phyloP scores from a whole-genome alignment of 2,797 vertebrate species.

The Sebastes flavidus region DNA sequence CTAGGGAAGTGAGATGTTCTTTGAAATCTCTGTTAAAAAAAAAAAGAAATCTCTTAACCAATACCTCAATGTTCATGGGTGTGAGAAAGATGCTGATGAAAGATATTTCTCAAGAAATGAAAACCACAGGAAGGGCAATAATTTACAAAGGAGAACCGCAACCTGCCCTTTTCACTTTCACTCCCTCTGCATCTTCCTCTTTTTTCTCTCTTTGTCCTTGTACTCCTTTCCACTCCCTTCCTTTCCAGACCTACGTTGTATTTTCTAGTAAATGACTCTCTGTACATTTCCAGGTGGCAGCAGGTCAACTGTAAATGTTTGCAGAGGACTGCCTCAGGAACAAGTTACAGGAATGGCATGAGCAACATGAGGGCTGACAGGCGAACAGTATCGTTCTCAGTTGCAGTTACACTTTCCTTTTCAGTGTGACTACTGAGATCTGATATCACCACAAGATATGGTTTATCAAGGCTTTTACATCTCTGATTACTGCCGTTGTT shows the following conservation, averaged over 20 bases:
- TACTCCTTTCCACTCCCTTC: not conserved
- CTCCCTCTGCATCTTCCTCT: constrained; percentile 20
- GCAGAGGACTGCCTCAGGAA: not conserved
- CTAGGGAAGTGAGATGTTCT: not conserved
- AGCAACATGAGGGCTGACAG: not conserved
- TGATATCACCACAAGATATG: not conserved
- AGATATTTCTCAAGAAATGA: constrained; percentile 11
- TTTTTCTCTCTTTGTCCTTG: not conserved
- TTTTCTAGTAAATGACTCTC: not conserved
- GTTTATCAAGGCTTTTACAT: not conserved
- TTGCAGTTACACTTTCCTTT: constrained; percentile 13
- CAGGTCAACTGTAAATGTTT: constrained; percentile 23
- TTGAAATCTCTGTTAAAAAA: not conserved
- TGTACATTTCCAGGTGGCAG: not conserved
- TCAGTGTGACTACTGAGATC: not conserved
- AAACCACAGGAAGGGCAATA: constrained; percentile 9
- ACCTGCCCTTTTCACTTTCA: constrained; percentile 12
- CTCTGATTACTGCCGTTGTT: not conserved
- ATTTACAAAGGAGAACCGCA: constrained; percentile 1
- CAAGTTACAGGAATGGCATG: constrained; percentile 12
- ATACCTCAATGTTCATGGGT: not conserved
- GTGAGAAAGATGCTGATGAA: not conserved
- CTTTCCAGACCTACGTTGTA: not conserved
- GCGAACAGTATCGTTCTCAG: not conserved
- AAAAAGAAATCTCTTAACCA: not conserved